These are phyloP conservation scores for Allygus modestus DNA, from an alignment of 2,888 invertebrate genomes.

Conservation along the genomic window DNA sequence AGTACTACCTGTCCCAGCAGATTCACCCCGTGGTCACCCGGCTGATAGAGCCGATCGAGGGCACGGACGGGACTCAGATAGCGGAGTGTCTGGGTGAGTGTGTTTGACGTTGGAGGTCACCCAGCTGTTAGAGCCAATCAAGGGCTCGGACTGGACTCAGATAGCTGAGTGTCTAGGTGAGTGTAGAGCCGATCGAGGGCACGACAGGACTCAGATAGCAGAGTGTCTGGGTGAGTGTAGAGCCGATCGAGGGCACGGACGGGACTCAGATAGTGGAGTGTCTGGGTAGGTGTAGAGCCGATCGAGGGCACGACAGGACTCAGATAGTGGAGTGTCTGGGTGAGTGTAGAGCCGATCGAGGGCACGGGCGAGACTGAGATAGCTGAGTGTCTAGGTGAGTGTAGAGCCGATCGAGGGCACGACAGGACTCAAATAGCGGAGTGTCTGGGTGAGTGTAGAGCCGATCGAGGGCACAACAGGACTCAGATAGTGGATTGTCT, in stretches of 20 bases:
- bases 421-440: slow-evolving; percentile 94
- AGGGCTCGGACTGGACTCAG: slow-evolving; percentile 93
- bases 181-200: slow-evolving; percentile 94
- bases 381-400: slow-evolving; percentile 96
- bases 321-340: too few relatives aligned
- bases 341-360: too few relatives aligned
- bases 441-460: slow-evolving; percentile 87
- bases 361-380: too few relatives aligned
- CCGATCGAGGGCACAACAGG: slow-evolving; percentile 95
- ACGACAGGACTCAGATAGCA: slow-evolving; percentile 95
- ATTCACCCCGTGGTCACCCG: slow-evolving; percentile 97
- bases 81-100: slow-evolving; percentile 90
- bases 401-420: slow-evolving; percentile 96
- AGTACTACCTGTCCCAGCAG: slow-evolving; percentile 96
- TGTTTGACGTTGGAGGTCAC: slow-evolving; percentile 78
- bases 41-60: slow-evolving; percentile 97
- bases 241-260: too few relatives aligned
- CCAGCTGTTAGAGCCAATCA: slow-evolving; percentile 96
- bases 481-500: slow-evolving; percentile 93
- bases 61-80: slow-evolving; percentile 92
- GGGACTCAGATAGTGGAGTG: too few relatives aligned
- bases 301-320: too few relatives aligned
- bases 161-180: slow-evolving; percentile 93
- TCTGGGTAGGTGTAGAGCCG: too few relatives aligned
- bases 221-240: slow-evolving; percentile 85